Conservation (phyloP, 2,888 invertebrate genomes). For the Morpho helenor region DNA sequence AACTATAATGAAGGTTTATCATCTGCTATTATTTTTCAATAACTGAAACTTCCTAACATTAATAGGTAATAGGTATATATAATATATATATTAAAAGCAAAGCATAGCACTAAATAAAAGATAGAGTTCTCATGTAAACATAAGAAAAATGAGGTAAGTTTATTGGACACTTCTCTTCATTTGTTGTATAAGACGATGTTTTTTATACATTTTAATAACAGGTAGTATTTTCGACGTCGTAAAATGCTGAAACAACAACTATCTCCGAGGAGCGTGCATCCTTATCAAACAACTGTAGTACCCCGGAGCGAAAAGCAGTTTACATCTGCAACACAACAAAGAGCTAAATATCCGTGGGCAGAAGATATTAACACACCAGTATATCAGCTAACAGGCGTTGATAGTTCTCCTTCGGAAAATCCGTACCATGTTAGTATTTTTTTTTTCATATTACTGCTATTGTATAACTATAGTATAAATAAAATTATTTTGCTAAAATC, state of each 20-base stretch:
- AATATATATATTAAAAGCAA: too few relatives aligned
- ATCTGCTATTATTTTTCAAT: too few relatives aligned
- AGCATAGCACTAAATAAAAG: too few relatives aligned
- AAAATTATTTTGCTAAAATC: too few relatives aligned
- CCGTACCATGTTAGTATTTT: constrained; percentile 60
- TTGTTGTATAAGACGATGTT: not conserved
- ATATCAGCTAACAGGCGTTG: constrained; percentile 66
- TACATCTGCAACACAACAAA: constrained; percentile 64
- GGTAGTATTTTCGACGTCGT: constrained; percentile 11
- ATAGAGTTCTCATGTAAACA: too few relatives aligned
- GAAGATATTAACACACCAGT: constrained; percentile 60
- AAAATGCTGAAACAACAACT: constrained; percentile 74
- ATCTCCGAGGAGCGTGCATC: constrained; percentile 67
- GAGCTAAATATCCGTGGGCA: constrained; percentile 71
- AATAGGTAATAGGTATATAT: too few relatives aligned
- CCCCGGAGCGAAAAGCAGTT: constrained; percentile 69
- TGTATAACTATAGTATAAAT: too few relatives aligned
- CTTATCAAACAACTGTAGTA: constrained; percentile 73
- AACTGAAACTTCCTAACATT: too few relatives aligned
- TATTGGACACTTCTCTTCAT: too few relatives aligned
- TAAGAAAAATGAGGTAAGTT: too few relatives aligned
- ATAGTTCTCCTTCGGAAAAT: constrained; percentile 72
- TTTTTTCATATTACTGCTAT: not conserved
- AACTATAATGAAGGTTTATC: too few relatives aligned
- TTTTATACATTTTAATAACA: constrained; percentile 5